These are phyloP conservation scores for Dolichotis patagonum DNA, from an alignment of 2,113 vertebrate genomes.

Conservation along the genomic window DNA sequence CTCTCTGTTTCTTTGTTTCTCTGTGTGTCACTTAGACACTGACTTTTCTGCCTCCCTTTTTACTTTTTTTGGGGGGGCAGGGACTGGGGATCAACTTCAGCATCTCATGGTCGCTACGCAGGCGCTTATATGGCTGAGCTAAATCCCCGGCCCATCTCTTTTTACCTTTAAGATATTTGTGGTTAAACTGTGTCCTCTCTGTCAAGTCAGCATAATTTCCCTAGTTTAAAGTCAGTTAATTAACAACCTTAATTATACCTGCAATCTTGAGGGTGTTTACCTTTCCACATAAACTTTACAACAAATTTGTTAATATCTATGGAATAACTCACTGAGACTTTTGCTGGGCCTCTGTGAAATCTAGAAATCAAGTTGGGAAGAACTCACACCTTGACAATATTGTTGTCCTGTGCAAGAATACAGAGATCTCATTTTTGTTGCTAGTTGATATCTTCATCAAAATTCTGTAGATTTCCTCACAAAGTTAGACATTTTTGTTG, in stretches of 20 bases:
- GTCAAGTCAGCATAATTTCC: neutral
- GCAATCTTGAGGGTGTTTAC: neutral
- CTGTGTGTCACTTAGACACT: neutral
- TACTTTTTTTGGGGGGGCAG: no score
- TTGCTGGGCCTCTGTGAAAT: neutral
- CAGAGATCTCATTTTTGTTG: neutral
- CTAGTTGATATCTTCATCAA: neutral
- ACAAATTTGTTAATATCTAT: neutral
- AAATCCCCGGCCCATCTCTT: neutral
- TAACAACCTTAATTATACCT: neutral
- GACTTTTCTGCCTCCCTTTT: neutral
- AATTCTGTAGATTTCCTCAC: neutral
- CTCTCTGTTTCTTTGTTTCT: neutral
- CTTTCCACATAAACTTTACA: neutral
- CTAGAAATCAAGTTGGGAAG: neutral
- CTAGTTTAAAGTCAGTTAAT: neutral
- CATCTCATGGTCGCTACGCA: no score
- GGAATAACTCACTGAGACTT: neutral
- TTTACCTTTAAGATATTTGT: neutral
- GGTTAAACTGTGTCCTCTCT: neutral
- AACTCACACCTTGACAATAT: neutral
- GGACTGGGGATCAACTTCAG: no score
- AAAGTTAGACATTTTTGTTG: neutral
- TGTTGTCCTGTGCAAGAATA: neutral
- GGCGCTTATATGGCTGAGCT: no score